These are phyloP conservation scores for Caerostris extrusa DNA, from an alignment of 1,140 invertebrate genomes.

Conservation along the genomic window DNA sequence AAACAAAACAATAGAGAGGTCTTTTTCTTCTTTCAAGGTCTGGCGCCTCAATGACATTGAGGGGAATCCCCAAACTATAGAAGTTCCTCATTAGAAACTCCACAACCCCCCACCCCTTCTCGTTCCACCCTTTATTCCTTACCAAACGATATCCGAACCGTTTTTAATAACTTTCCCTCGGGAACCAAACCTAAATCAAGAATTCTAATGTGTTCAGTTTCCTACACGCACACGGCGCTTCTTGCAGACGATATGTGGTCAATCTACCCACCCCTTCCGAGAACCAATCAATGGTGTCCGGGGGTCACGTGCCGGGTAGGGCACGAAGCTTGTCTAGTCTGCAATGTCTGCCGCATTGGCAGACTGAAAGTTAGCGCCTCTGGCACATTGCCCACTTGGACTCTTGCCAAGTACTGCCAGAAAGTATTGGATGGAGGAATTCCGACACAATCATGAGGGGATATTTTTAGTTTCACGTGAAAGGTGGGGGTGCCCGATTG, in stretches of 20 bases:
- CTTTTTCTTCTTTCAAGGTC: not conserved
- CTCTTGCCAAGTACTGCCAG: slow-evolving; percentile 29
- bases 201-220: not conserved
- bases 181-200: slow-evolving; percentile 4
- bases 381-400: slow-evolving; percentile 74
- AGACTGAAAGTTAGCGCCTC: slow-evolving; percentile 60
- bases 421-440: not conserved
- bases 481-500: not conserved
- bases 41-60: not conserved
- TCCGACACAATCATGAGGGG: not conserved
- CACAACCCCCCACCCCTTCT: not conserved
- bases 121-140: slow-evolving; percentile 11
- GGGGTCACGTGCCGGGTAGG: slow-evolving; percentile 53
- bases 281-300: slow-evolving; percentile 61
- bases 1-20: not conserved
- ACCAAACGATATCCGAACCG: not conserved
- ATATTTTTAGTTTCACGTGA: slow-evolving; percentile 70
- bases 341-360: slow-evolving; percentile 76
- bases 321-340: slow-evolving; percentile 61
- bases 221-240: not conserved
- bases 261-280: not conserved
- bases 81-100: not conserved
- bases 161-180: slow-evolving; percentile 21
- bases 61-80: not conserved
- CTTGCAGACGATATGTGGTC: slow-evolving; percentile 19